Percentiles rank a stretch among this genome's conserved stretches.
Evolutionary conservation across 2,113 vertebrate genomes (phyloP).

Genomic region (Cheirogaleus medius): DNA sequence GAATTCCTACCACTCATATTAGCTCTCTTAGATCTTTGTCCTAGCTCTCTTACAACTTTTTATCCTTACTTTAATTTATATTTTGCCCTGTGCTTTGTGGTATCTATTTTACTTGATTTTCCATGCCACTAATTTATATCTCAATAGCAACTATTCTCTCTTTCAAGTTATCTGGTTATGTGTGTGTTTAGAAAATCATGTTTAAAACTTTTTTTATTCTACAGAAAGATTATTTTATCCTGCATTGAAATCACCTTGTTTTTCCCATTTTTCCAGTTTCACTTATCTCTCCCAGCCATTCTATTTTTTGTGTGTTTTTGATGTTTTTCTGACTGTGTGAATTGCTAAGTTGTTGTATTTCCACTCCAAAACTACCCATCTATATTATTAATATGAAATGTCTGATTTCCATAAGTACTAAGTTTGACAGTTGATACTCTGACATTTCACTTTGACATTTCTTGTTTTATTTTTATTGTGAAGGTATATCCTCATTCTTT

Average conservation of each 20-base stretch:
- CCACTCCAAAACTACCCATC: not conserved
- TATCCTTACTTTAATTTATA: not conserved
- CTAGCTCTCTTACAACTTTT: not conserved
- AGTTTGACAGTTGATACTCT: too few relatives aligned
- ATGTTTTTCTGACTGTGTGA: not conserved
- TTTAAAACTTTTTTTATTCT: not conserved
- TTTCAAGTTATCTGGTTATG: not conserved
- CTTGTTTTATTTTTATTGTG: too few relatives aligned
- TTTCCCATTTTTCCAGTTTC: not conserved
- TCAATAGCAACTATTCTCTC: not conserved
- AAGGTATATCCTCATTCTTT: too few relatives aligned
- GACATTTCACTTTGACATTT: too few relatives aligned
- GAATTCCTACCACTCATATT: not conserved
- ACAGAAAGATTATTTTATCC: not conserved
- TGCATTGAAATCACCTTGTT: not conserved
- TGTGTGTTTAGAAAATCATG: not conserved
- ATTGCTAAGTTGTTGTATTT: not conserved
- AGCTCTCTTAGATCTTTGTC: not conserved
- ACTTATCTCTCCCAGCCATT: not conserved
- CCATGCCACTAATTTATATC: not conserved
- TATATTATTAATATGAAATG: not conserved
- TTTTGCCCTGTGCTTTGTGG: not conserved
- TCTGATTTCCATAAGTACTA: too few relatives aligned
- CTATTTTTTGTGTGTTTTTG: not conserved
- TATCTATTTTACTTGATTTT: not conserved